Evolutionary conservation across 2,113 vertebrate genomes (phyloP).

Genomic region (Gymnogyps californianus): DNA sequence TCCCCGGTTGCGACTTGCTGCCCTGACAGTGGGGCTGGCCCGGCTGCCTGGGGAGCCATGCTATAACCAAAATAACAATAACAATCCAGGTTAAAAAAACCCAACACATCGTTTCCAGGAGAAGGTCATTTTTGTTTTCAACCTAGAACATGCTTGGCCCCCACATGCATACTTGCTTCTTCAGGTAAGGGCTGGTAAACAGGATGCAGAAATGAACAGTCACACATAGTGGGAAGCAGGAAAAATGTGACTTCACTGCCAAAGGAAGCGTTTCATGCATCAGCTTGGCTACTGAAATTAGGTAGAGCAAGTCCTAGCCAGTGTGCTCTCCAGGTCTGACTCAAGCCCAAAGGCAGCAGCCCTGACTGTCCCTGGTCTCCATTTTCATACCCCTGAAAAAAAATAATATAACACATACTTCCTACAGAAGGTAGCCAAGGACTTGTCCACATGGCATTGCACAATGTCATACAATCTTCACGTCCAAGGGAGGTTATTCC

Average conservation of each 20-base stretch:
- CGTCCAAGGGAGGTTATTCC: not conserved
- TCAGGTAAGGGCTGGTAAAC: not conserved
- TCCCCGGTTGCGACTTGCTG: not conserved
- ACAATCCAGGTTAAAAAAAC: not conserved
- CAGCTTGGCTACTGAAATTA: not conserved
- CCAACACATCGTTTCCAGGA: not conserved
- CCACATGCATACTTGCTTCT: not conserved
- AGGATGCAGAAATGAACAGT: not conserved
- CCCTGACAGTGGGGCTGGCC: not conserved
- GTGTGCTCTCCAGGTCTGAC: not conserved
- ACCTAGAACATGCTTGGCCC: accelerated
- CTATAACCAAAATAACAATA: not conserved
- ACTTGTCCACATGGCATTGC: not conserved
- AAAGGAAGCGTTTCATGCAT: not conserved
- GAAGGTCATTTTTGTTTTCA: not conserved
- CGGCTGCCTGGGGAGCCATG: not conserved
- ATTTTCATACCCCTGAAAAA: slow-evolving; percentile 18
- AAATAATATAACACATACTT: slow-evolving; percentile 24
- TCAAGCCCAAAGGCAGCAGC: not conserved
- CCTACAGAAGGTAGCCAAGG: slow-evolving; percentile 12
- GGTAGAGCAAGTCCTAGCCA: not conserved
- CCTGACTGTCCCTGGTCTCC: not conserved
- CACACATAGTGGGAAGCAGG: not conserved
- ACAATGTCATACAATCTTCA: not conserved
- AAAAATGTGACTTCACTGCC: not conserved